These are phyloP conservation scores for Polia nebulosa DNA, from an alignment of 2,888 invertebrate species.

Conservation along the genomic window DNA sequence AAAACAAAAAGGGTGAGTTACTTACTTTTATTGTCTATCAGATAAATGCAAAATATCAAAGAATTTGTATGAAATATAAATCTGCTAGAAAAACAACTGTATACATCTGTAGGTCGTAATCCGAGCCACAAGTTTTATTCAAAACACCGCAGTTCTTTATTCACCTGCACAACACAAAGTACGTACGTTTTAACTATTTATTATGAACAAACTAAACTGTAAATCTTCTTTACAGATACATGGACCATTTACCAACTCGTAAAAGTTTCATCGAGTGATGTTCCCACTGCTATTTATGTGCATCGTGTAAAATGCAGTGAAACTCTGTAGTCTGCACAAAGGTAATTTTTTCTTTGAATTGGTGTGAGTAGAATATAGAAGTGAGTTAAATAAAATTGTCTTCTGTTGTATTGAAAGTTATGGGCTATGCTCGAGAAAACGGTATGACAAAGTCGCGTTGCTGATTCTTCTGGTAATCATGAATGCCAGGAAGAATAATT, in stretches of 20 bases:
- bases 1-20: too few species aligned
- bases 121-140: not conserved
- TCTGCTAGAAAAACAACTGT: not conserved
- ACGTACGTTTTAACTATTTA: constrained; percentile 8
- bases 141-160: constrained; percentile 10
- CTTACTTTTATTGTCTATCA: too few species aligned
- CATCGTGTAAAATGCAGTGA: constrained; percentile 12
- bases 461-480: too few species aligned
- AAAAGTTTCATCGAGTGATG: constrained; percentile 42
- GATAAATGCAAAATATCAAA: too few species aligned
- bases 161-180: not conserved
- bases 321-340: constrained; percentile 7
- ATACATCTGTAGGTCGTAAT: not conserved
- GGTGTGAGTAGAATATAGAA: constrained; percentile 20
- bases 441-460: too few species aligned
- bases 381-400: not conserved
- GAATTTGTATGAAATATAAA: too few species aligned
- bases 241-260: constrained; percentile 44
- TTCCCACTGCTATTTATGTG: constrained; percentile 20
- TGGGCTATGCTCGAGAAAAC: too few species aligned
- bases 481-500: too few species aligned
- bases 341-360: constrained; percentile 16
- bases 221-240: constrained; percentile 31
- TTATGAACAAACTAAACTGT: constrained; percentile 35
- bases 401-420: not conserved